Percentiles rank a stretch among this genome's conserved stretches.
Evolutionary conservation across 2,888 invertebrate genomes (phyloP).

Genomic region (Diogma glabrata): DNA sequence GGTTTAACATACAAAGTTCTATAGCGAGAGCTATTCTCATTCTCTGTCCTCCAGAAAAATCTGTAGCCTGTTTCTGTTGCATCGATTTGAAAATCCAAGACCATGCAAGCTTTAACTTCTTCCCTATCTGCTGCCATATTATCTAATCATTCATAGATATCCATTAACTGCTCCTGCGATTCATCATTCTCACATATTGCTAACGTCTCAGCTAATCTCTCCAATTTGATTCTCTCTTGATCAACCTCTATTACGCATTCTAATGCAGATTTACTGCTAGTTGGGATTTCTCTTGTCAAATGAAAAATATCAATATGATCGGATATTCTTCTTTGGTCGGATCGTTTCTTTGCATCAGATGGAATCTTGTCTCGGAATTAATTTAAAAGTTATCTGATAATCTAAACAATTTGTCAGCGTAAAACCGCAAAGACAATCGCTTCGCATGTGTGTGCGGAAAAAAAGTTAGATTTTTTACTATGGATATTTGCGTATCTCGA

Average conservation of each 20-base stretch:
- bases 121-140: conserved; percentile 95
- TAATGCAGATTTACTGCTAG: conserved; percentile 92
- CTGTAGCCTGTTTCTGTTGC: conserved; percentile 78
- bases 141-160: conserved; percentile 94
- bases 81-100: conserved; percentile 72
- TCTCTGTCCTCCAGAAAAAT: conserved; percentile 92
- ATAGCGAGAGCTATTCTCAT: conserved; percentile 97
- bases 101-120: conserved; percentile 85
- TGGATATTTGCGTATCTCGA: too few relatives aligned
- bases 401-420: conserved; percentile 3
- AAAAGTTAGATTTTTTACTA: too few relatives aligned
- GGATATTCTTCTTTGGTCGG: conserved; percentile 94
- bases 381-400: neutral
- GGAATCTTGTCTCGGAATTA: conserved; percentile 56
- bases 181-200: conserved; percentile 81
- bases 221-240: conserved; percentile 79
- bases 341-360: conserved; percentile 96
- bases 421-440: conserved; percentile 6
- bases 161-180: conserved; percentile 91
- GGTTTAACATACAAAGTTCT: conserved; percentile 96
- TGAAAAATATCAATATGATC: conserved; percentile 97
- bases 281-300: conserved; percentile 92
- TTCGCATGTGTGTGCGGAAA: conserved; percentile 8
- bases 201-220: conserved; percentile 83
- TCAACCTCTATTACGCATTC: conserved; percentile 98